Base-by-base conservation (phyloP, 2,797 vertebrate genomes). In the Thalassophryne amazonica region DNA sequence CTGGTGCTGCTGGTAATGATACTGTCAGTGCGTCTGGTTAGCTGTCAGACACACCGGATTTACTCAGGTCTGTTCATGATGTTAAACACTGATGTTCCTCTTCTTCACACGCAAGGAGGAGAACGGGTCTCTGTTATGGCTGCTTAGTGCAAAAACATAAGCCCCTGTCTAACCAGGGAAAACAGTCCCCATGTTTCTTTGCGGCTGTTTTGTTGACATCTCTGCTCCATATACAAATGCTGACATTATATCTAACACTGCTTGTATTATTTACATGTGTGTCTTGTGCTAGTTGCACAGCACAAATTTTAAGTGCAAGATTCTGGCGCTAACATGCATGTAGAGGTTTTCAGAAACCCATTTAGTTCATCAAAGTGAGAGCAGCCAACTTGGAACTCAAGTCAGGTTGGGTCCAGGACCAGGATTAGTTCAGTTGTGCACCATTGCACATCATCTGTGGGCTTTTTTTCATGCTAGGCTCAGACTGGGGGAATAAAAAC, bases 61-160 rank as follows among this genome's bases (percentile, higher is more conserved):
- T 76, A 47, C 79, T 60, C 65, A 42, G 59, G 69, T 79, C 77
- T 79, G 55, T 78, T 81, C 65, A 71, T 78, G 77, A 79, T 85
- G 86, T 89, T 88, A 83, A 83, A 86, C 85, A 86, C 77, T 69
- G 74, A 82, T 73, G 73, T 81, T 79, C 60, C 57, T 69, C 69
- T 70, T 75, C 69, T 78, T 73, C 58, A 85, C 80, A 81, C 68
- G 63, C 68, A 30, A 69, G 49, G 20, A 69, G 63, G 76, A 60
- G 74, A 73, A 80, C 67, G 70, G 64, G 60, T 67, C 58, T 17
- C 47, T 65, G 73, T 68, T 59, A 33, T 50, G 59, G 67, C 81
- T 61, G 76, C 73, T 80, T 64, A 77, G 73, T 64, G 43, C 73
- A 72, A 81, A 78, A 70, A 49, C 38, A 21, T 40, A 49, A 58